Evolutionary conservation across 1,140 invertebrate species (phyloP).

Genomic region (Homalodisca vitripennis): DNA sequence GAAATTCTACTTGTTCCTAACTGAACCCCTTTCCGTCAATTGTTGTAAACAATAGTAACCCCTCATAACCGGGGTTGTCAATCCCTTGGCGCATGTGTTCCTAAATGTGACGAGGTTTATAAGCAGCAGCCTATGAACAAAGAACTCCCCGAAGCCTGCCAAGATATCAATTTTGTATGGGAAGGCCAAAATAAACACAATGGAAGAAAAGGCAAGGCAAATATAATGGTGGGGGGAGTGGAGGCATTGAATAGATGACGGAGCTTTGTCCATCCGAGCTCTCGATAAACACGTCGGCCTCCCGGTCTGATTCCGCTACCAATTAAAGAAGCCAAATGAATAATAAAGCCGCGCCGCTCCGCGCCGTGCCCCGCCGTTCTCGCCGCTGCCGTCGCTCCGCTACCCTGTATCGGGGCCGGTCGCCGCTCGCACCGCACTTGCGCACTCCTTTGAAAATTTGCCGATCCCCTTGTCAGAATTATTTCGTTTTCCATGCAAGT

Average conservation of each 20-base stretch:
- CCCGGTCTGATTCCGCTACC: not conserved
- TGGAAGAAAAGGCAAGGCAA: constrained; percentile 23
- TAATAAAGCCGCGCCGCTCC: constrained; percentile 8
- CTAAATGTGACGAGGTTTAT: too few relatives aligned
- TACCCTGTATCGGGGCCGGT: not conserved
- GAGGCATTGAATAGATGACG: not conserved
- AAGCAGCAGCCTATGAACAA: constrained; percentile 11
- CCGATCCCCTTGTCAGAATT: constrained; percentile 11
- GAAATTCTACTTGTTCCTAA: too few relatives aligned
- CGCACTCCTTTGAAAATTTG: not conserved
- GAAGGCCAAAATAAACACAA: constrained; percentile 21
- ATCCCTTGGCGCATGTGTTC: too few relatives aligned
- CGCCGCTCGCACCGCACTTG: too few relatives aligned
- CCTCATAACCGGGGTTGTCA: too few relatives aligned
- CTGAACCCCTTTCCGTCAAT: too few relatives aligned
- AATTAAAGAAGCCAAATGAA: constrained; percentile 26
- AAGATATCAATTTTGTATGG: constrained; percentile 24
- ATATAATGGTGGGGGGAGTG: constrained; percentile 5
- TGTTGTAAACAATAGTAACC: too few relatives aligned
- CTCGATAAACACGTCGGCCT: constrained; percentile 1
- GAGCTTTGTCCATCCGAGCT: not conserved
- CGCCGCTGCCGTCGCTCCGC: not conserved
- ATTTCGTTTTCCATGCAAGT: constrained; percentile 6
- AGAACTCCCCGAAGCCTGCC: constrained; percentile 18
- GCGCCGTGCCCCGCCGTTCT: not conserved